Base-by-base conservation (phyloP, 2,797 vertebrate species). In the Propithecus perrieri region DNA sequence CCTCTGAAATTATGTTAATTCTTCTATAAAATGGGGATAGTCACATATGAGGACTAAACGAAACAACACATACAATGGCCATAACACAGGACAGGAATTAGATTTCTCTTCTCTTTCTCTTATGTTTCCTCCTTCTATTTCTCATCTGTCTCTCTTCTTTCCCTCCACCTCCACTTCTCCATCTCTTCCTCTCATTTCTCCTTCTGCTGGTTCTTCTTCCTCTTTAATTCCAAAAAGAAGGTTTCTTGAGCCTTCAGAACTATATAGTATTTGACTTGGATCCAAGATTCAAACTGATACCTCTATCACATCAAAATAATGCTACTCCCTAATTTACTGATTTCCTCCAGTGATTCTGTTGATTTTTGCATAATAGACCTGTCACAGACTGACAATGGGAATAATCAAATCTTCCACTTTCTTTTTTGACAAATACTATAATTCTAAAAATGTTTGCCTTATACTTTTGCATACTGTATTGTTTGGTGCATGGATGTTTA, bases 141-240 rank as follows among this genome's bases (percentile, higher is more conserved):
- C 30, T 65, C 24, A 6, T 43, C 26, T 33, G 2, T 2, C 3
- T 61, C 20, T 48, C 35, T 14, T 30, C 1, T 1, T 78, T 26
- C 10, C 14, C 5, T 78, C 17, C 24, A 57, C 14, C 5, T 67
- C 9, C 17, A 11, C 7, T 75, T 61, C 3, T 63, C 20, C 5
- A 72, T 18, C 6, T 88, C 20, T 90, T 95, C 28, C 46, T 84
- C 15, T 90, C 18, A 67, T 50, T 61, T 92, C 14, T 15, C 12
- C 71, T 71, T 65, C n/a, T 89, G 15, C 8, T 50, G 28, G 61
- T 65, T 12, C 46, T 80, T 8, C 41, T 53, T 86, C 13, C n/a
- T 95, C 30, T 94, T 92, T 78, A 75, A 81, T 85, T 85, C 38
- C 20, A 89, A 81, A 90, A 33, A 20, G 7, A 94, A 50, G 24